A percentile compares a stretch with the other conserved stretches of the same genome.
phyloP scores from a whole-genome alignment of 1,140 invertebrate species.

The Limonius californicus region DNA sequence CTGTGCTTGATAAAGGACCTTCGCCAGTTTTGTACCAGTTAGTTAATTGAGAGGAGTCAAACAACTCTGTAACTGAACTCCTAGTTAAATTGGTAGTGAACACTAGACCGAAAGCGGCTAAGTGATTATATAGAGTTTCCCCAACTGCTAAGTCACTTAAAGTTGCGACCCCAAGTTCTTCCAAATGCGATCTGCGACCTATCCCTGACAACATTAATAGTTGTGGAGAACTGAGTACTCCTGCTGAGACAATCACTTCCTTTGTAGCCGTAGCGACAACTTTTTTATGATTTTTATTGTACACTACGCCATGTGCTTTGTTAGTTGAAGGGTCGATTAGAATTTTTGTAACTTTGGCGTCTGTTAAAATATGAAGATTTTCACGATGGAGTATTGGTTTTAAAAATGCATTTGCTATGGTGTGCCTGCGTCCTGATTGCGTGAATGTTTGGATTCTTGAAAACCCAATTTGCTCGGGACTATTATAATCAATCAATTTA shows the following conservation, averaged over 20 bases:
- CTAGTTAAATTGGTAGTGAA: too few species aligned
- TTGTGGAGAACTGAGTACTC: conserved; percentile 84
- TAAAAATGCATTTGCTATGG: conserved; percentile 82
- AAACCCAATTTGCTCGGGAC: conserved; percentile 41
- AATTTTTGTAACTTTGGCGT: conserved; percentile 74
- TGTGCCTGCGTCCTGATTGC: conserved; percentile 64
- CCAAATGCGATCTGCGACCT: conserved; percentile 59
- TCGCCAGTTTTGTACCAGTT: too few species aligned
- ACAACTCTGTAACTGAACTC: too few species aligned
- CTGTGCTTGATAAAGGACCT: too few species aligned
- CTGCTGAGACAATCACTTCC: conserved; percentile 82
- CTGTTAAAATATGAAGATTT: conserved; percentile 80
- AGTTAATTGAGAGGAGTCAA: too few species aligned
- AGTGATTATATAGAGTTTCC: conserved; percentile 53
- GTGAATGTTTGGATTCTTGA: conserved; percentile 21
- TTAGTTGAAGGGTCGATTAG: conserved; percentile 71
- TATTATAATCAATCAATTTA: conserved; percentile 52
- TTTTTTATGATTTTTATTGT: conserved; percentile 64
- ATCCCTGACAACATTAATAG: conserved; percentile 75
- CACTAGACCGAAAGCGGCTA: background rate
- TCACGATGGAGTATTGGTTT: conserved; percentile 69
- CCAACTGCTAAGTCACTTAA: conserved; percentile 51
- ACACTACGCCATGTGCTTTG: conserved; percentile 79
- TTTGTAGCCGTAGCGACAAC: conserved; percentile 68
- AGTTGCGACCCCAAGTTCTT: conserved; percentile 44